A percentile compares a stretch with the other conserved stretches of the same genome.
Evolutionary conservation across 2,888 invertebrate genomes (phyloP).

Genomic region (Cybosia mesomella): DNA sequence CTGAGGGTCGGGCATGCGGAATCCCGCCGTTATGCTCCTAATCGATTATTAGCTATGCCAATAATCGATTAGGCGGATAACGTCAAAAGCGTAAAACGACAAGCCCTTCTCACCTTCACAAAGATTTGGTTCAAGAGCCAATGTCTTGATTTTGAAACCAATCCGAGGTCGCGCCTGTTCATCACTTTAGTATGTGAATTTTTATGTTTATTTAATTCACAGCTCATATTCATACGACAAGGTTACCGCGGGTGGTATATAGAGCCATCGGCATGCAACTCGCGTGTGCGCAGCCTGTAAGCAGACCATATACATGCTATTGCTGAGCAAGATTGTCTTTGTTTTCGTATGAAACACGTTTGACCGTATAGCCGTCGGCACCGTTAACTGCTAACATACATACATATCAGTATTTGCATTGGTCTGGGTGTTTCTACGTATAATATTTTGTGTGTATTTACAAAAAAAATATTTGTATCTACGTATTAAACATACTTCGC

Average conservation of each 20-base stretch:
- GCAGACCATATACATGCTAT: constrained; percentile 71
- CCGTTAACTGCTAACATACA: constrained; percentile 19
- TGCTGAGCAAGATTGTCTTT: constrained; percentile 51
- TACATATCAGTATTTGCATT: neutral
- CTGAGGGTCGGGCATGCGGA: no score
- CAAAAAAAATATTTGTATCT: no score
- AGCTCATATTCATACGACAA: constrained; percentile 56
- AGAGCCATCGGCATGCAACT: constrained; percentile 63
- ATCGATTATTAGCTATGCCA: no score
- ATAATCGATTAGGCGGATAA: no score
- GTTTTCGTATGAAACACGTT: constrained; percentile 52
- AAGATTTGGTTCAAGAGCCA: constrained; percentile 29
- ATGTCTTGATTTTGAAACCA: constrained; percentile 40
- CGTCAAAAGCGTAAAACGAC: no score
- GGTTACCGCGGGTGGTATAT: constrained; percentile 48
- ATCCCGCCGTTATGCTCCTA: no score
- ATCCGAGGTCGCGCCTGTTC: constrained; percentile 47
- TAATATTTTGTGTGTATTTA: neutral
- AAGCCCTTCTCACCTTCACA: constrained; percentile 30
- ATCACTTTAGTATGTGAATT: constrained; percentile 43
- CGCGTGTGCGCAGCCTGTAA: constrained; percentile 59
- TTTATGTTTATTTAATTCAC: constrained; percentile 54
- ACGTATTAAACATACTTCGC: no score
- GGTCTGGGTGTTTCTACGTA: neutral
- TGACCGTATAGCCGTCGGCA: constrained; percentile 23